Evolutionary conservation across 2,888 invertebrate species (phyloP).

Genomic region (Scaptodrosophila latifasciaeformis): DNA sequence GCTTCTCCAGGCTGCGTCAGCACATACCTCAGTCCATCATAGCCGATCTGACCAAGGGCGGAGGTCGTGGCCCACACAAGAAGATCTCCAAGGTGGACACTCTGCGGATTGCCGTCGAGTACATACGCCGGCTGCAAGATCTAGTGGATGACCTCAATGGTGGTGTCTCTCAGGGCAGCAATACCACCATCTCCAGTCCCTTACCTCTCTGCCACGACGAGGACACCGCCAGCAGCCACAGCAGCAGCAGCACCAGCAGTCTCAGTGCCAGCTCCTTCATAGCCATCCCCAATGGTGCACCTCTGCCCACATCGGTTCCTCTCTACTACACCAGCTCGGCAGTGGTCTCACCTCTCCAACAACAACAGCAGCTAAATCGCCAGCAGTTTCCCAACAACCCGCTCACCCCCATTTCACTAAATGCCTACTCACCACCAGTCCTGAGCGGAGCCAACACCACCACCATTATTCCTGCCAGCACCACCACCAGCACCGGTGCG

Average conservation of each 20-base stretch:
- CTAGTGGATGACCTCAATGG: conserved; percentile 77
- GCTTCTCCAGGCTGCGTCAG: conserved; percentile 91
- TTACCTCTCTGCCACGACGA: conserved; percentile 42
- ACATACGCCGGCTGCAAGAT: conserved; percentile 88
- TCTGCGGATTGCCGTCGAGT: conserved; percentile 90
- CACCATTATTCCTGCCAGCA: neutral
- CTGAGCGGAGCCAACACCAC: neutral
- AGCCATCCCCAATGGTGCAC: conserved; percentile 3
- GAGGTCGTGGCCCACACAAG: conserved; percentile 85
- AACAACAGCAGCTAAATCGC: conserved; percentile 49
- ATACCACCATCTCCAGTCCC: conserved; percentile 42
- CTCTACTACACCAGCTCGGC: conserved; percentile 34
- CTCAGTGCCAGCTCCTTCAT: conserved; percentile 13
- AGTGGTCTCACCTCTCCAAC: conserved; percentile 38
- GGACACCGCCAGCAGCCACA: conserved; percentile 36
- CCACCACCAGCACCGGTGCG: neutral
- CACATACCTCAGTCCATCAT: conserved; percentile 90
- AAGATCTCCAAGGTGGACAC: conserved; percentile 94
- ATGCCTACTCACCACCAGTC: conserved; percentile 36
- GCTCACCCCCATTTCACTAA: conserved; percentile 58
- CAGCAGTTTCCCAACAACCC: conserved; percentile 56
- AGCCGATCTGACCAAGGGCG: conserved; percentile 81
- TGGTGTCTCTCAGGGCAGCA: conserved; percentile 31
- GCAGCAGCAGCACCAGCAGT: conserved; percentile 33
- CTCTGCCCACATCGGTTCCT: conserved; percentile 4